Conservation (phyloP, 2,888 invertebrate species). For the Parapristionchus giblindavisi region DNA sequence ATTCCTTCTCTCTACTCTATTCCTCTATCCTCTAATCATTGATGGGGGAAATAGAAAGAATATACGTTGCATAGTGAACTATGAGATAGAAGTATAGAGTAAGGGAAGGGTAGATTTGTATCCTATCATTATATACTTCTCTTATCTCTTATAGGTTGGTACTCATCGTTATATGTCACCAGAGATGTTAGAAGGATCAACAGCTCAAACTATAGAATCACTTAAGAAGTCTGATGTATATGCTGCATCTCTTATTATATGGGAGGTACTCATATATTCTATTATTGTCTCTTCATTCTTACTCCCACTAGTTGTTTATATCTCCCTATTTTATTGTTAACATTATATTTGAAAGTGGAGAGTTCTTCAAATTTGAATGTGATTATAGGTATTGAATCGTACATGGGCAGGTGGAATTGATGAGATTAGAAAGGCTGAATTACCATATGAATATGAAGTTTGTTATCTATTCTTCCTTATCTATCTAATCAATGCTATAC, state of each 20-base stretch:
- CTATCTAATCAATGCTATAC: too few species aligned
- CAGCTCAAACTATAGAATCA: constrained; percentile 73
- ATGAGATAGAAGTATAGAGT: not conserved
- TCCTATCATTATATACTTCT: not conserved
- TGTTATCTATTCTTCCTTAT: not conserved
- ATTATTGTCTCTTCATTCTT: too few species aligned
- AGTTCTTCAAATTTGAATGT: too few species aligned
- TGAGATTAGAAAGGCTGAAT: not conserved
- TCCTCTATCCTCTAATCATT: too few species aligned
- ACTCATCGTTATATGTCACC: constrained; percentile 91
- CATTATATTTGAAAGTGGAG: too few species aligned
- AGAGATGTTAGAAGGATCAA: constrained; percentile 82
- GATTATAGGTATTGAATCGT: constrained; percentile 23
- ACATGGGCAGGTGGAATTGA: not conserved
- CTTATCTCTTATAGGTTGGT: constrained; percentile 75
- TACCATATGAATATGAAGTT: constrained; percentile 7
- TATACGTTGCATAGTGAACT: not conserved
- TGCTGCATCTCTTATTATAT: constrained; percentile 73
- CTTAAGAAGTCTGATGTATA: constrained; percentile 74
- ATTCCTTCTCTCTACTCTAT: too few species aligned
- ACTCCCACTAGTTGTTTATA: too few species aligned
- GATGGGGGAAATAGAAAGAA: not conserved
- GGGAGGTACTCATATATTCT: constrained; percentile 72
- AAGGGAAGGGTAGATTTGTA: not conserved
- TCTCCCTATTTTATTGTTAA: too few species aligned